phyloP scores from a whole-genome alignment of 2,113 vertebrate genomes.

The Oxyruncus cristatus region DNA sequence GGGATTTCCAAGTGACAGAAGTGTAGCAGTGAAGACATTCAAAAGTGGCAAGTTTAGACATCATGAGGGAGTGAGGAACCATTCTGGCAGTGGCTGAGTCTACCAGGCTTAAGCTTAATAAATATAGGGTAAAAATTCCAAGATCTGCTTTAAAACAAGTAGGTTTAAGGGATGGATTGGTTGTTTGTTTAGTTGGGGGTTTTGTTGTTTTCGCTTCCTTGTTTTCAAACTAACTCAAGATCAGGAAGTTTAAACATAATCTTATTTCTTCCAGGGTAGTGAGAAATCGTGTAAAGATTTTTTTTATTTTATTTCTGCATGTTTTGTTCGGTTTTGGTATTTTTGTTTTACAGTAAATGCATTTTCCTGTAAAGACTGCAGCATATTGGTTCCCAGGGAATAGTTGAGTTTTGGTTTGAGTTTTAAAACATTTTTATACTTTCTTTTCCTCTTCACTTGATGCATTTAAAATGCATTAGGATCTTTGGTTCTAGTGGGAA shows the following conservation, averaged over 20 bases:
- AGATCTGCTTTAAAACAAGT: background rate
- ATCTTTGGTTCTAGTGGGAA: background rate
- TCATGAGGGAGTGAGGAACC: accelerated
- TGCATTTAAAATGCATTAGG: background rate
- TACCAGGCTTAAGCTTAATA: background rate
- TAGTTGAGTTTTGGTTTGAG: background rate
- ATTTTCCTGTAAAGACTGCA: background rate
- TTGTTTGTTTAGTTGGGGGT: accelerated
- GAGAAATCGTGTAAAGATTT: background rate
- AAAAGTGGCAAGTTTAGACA: background rate
- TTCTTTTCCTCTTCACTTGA: background rate
- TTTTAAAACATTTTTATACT: background rate
- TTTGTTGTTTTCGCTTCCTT: background rate
- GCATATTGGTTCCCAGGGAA: background rate
- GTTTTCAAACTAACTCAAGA: background rate
- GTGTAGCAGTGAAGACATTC: background rate
- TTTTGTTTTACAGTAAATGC: background rate
- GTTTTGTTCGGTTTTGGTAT: background rate
- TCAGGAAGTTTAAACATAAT: background rate
- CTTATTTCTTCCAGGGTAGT: background rate
- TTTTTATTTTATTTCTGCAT: background rate
- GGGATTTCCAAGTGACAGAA: background rate
- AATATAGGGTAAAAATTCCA: background rate
- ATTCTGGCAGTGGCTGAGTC: background rate
- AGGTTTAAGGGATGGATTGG: accelerated